Base-by-base conservation (phyloP, 2,797 vertebrate species). In the Pangasius sanitwongsei region DNA sequence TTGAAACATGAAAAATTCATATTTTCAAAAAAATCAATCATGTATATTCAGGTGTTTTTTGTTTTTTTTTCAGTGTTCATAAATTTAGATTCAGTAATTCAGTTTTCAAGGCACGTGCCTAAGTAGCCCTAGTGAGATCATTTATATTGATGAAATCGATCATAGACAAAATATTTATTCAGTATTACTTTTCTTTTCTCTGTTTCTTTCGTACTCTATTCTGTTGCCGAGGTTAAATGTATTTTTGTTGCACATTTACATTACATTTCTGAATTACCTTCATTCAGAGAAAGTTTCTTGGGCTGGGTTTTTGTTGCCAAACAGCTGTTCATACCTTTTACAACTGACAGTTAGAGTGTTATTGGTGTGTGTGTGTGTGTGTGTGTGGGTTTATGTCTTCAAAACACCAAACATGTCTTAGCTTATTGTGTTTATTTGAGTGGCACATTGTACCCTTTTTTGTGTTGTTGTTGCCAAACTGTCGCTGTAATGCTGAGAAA, bases 361-460 rank as follows among this genome's bases (percentile, higher is more conserved):
- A 88, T 77, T 16, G 6, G 69, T 20, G 31, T 50, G 41, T 77
- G 74, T 41, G 70, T 20, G 16, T 70, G 16, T 74, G 70, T 25
- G 23, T 28, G 59, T 9, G 59, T 11, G 37, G 67, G 61, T 59
- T 50, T 18, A 81, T 82, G 55, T 82, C 31, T 20, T 81, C 8
- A 34, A 69, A 69, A 34, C 83, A 70, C 44, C 63, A 55, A 69
- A 85, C 65, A 85, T 31, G 25, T 69, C n/a, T 31, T 50, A 69
- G 65, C 44, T 31, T 85, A 53, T 34, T 25, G 16, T 69, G 3
- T 85, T 48, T 16, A 84, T 67, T 67, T 84, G 25, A 65, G 13
- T 44, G n/a, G 18, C n/a, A 57, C n/a, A 2, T 57, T 57, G 55
- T 82, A 37, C 31, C 3, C 0, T 5, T 1, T 67, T 25, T 59